Evolutionary conservation across 2,888 invertebrate genomes (phyloP), one percentile per base, ranked within the genome.

Genomic region (Amblyjoppa proteus): DNA sequence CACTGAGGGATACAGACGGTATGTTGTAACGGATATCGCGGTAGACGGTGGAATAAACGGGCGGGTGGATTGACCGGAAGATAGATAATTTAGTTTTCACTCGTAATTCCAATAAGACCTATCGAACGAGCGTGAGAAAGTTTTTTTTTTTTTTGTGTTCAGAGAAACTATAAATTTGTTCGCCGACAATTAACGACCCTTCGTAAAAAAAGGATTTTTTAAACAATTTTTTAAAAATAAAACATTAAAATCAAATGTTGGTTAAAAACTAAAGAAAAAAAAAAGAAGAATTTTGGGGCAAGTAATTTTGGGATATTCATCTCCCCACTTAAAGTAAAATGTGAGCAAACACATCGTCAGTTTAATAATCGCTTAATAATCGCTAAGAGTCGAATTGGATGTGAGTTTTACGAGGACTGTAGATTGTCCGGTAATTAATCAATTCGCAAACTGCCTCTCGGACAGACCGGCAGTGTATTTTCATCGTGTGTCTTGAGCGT

Each of bases 21-120:
- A 58, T 28, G 28, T 58, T 58, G 28, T 58, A 28, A 58, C 28
- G 20, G 58, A 28, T 58, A 58, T 58, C 58, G 58, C 58, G 4
- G 58, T 25, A 28, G 58, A 58, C 58, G 25, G 28, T 13, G 58
- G 28, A 58, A 58, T 20, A 68, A 38, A 34, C 28, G n/a, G 38
- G 6, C 34, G 49, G 45, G 68, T 49, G 75, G 69, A 81, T 75
- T 70, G 75, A 81, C 75, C 75, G 28, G 81, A 82, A 45, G 7
- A 71, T 64, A 51, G 69, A 81, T 69, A 49, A 75, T 81, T 70
- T 70, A 41, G 58, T 76, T 76, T 58, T 58, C 13, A 11, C 28
- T 13, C 25, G 25, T 28, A 11, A 28, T 25, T 49, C 45, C 45
- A 49, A 49, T 49, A 49, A 49, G 3, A 49, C 45, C 16, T 16